Conservation (phyloP, 37 sponge, comb jelly and placozoan species). For the Oopsacas minuta region DNA sequence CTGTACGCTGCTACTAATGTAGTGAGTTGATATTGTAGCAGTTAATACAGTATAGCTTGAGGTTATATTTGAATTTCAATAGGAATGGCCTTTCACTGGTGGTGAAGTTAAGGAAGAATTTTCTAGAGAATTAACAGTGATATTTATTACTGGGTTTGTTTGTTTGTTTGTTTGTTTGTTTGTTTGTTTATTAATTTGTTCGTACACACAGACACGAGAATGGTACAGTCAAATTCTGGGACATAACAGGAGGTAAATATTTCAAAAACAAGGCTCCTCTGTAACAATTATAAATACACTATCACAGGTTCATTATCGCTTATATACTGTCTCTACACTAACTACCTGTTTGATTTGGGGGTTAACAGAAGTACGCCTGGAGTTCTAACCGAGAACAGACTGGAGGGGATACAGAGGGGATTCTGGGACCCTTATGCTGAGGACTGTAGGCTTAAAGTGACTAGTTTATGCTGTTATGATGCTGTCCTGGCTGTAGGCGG, state of each 20-base stretch:
- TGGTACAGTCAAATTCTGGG: slow-evolving; percentile 7
- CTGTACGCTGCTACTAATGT: neutral
- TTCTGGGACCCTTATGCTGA: slow-evolving; percentile 3
- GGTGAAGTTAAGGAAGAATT: neutral
- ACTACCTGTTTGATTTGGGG: neutral
- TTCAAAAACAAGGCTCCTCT: neutral
- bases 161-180: neutral
- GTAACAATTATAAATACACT: too few relatives aligned
- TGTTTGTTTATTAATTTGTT: slow-evolving; percentile 2
- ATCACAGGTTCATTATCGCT: neutral
- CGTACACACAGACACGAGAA: neutral
- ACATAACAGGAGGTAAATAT: neutral
- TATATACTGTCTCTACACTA: slow-evolving; percentile 13
- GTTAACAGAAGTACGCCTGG: neutral
- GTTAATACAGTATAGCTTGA: neutral
- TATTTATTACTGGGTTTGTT: neutral
- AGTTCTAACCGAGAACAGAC: neutral
- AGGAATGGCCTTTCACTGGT: slow-evolving; percentile 1
- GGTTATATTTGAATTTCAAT: too few relatives aligned
- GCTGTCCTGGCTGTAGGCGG: neutral
- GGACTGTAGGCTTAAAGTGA: neutral
- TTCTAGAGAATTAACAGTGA: neutral
- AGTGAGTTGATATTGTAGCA: neutral
- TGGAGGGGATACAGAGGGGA: slow-evolving; percentile 2
- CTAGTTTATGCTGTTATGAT: slow-evolving; percentile 6